Evolutionary conservation across 2,797 vertebrate genomes (phyloP).

Genomic region (Phoeniculus purpureus): DNA sequence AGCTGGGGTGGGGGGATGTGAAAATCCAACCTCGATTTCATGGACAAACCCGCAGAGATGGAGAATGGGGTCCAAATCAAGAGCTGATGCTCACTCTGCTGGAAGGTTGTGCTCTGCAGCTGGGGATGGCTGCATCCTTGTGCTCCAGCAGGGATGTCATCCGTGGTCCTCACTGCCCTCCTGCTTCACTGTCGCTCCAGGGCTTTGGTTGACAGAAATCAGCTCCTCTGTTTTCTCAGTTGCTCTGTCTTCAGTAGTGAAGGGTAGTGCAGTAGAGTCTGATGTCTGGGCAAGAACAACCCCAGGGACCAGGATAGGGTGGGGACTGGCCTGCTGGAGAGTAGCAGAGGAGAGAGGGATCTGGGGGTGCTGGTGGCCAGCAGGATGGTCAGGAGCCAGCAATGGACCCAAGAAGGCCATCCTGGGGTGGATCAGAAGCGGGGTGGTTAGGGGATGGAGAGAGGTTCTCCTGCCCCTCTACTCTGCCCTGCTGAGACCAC

Average conservation of each 20-base stretch:
- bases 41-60: neutral
- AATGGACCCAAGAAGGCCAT: too few species aligned
- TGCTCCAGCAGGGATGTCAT: neutral
- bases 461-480: too few species aligned
- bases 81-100: rapidly evolving
- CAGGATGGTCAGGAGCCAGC: too few species aligned
- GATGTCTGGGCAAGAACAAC: too few species aligned
- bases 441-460: too few species aligned
- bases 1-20: neutral
- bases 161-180: neutral
- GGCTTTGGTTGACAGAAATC: constrained; percentile 14
- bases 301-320: too few species aligned
- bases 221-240: constrained; percentile 39
- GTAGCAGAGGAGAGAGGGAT: too few species aligned
- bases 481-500: too few species aligned
- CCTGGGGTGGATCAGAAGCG: too few species aligned
- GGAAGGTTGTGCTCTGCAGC: neutral
- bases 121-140: neutral
- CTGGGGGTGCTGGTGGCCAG: too few species aligned
- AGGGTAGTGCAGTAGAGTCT: too few species aligned
- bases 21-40: neutral
- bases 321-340: too few species aligned
- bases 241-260: constrained; percentile 9
- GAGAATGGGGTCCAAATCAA: neutral
- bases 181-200: neutral